Base-by-base conservation (phyloP, 2,888 invertebrate genomes). In the Tineola bisselliella region DNA sequence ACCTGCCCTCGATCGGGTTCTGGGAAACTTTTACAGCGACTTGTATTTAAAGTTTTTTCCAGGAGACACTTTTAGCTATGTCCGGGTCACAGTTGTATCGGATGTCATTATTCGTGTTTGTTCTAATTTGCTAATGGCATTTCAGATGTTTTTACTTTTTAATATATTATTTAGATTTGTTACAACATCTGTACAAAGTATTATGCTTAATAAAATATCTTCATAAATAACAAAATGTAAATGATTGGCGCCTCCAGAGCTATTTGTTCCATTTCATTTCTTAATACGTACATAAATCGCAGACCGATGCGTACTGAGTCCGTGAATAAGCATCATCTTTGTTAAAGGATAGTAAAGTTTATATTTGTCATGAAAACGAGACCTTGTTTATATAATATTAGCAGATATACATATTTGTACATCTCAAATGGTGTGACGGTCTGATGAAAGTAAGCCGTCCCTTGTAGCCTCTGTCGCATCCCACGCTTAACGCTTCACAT, bases 351-450 rank as follows among this genome's bases (percentile, higher is more conserved):
- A 48, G 12, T 48, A 48, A 48, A 48, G 48, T 48, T 48, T 48
- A 48, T 48, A 48, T 48, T 48, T 48, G 48, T 48, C 48, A 48
- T 48, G 48, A 48, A 84, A 84, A 84, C 78, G 79, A 75, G 78
- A 84, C 86, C 83, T 79, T 84, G 84, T 82, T 81, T 80, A 79
- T 73, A 67, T 76, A 72, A 77, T 67, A 64, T 71, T 74, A 84
- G 73, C 81, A 81, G 80, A 83, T 81, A 83, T 73, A 77, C 69
- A 83, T 73, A 77, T 69, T 79, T 84, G 82, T 81, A 77, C 72
- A 65, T 61, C 64, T 66, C 67, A 38, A 38, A 38, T 38, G 69
- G 68, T 64, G 66, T 70, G 77, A 79, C 82, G 75, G 79, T 74
- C 76, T 78, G 76, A 69, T 69, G 70, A 68, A 65, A 66, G 70